These are phyloP conservation scores for Carterocephalus palaemon DNA, from an alignment of 2,888 invertebrate genomes.

Conservation along the genomic window DNA sequence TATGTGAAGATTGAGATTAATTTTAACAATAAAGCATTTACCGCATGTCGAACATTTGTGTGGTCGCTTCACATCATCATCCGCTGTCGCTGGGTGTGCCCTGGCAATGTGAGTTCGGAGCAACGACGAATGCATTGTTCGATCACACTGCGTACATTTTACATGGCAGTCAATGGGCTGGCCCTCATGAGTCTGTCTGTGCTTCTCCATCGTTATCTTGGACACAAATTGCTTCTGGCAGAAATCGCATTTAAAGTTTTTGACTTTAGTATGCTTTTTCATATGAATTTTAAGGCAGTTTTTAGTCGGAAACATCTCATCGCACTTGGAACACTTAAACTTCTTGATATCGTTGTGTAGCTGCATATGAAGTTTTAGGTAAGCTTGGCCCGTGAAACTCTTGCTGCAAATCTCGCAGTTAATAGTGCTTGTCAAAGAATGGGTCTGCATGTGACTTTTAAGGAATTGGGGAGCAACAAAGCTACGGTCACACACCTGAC, in stretches of 20 bases:
- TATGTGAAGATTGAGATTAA: constrained; percentile 69
- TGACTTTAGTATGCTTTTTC: constrained; percentile 73
- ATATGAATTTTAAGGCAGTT: constrained; percentile 71
- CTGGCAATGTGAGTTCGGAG: constrained; percentile 61
- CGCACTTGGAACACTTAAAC: constrained; percentile 71
- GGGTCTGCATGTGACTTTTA: constrained; percentile 73
- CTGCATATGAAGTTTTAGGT: constrained; percentile 71
- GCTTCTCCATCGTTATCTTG: constrained; percentile 73
- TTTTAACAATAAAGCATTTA: constrained; percentile 70
- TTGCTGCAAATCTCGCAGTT: constrained; percentile 71
- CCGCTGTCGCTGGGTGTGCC: constrained; percentile 58
- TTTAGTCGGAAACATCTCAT: constrained; percentile 72
- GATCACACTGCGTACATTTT: constrained; percentile 67
- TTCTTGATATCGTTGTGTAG: constrained; percentile 72
- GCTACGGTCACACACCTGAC: constrained; percentile 68
- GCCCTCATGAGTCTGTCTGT: constrained; percentile 65
- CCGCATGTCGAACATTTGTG: constrained; percentile 71
- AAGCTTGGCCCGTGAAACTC: constrained; percentile 70
- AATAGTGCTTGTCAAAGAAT: constrained; percentile 63
- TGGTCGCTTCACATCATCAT: constrained; percentile 69
- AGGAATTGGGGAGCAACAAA: constrained; percentile 72
- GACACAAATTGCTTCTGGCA: constrained; percentile 71
- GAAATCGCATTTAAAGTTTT: constrained; percentile 71
- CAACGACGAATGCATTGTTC: constrained; percentile 67
- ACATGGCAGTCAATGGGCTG: constrained; percentile 70